phyloP scores from a whole-genome alignment of 1,140 invertebrate genomes.

The Oryzaephilus surinamensis region DNA sequence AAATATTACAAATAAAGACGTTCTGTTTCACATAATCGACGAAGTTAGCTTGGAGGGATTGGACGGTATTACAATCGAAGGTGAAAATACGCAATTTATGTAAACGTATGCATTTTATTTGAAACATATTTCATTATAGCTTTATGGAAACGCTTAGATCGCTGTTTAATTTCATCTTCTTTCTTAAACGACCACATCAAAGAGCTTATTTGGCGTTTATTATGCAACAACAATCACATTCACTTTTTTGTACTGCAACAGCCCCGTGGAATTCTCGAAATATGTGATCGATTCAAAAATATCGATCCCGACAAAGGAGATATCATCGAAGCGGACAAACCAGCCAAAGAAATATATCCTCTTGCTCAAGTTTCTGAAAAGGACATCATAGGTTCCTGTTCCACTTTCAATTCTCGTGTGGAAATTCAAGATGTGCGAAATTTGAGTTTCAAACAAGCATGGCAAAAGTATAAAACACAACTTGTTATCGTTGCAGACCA shows the following conservation, averaged over 20 bases:
- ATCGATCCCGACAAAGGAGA: conserved; percentile 3
- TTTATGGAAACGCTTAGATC: conserved; percentile 16
- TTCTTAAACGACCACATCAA: too few species aligned
- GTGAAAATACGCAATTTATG: conserved; percentile 33
- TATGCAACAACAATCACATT: conserved; percentile 7
- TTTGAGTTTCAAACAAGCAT: conserved; percentile 36
- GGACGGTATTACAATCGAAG: conserved; percentile 67
- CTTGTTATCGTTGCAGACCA: conserved; percentile 67
- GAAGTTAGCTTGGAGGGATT: conserved; percentile 74
- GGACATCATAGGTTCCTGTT: conserved; percentile 58
- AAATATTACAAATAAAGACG: conserved; percentile 12
- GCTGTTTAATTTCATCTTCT: too few species aligned
- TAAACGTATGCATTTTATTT: background rate
- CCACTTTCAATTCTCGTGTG: conserved; percentile 43
- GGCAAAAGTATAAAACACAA: conserved; percentile 44
- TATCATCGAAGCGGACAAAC: conserved; percentile 5
- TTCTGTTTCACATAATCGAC: conserved; percentile 40
- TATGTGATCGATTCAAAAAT: conserved; percentile 8
- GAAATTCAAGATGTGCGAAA: conserved; percentile 38
- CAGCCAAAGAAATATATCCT: conserved; percentile 47
- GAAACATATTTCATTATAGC: conserved; percentile 9
- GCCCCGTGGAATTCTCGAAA: conserved; percentile 2
- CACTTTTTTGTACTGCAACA: conserved; percentile 7
- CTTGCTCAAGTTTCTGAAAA: conserved; percentile 44
- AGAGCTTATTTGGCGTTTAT: conserved; percentile 6